These are phyloP conservation scores for Drosophila hydei DNA, from an alignment of 1,140 invertebrate species.

Conservation along the genomic window DNA sequence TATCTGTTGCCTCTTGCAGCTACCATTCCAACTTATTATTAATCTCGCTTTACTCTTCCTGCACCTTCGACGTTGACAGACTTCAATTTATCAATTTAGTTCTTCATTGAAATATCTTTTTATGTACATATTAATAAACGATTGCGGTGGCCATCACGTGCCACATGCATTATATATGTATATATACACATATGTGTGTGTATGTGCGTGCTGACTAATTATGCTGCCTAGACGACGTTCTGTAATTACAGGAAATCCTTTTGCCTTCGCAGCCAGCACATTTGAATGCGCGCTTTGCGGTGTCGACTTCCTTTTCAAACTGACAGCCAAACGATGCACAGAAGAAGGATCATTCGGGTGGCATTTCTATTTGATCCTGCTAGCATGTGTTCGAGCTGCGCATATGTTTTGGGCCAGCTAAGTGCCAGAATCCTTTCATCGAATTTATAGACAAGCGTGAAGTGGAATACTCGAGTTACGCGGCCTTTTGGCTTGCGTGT, in stretches of 20 bases:
- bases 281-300: slow-evolving; percentile 22
- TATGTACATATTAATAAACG: slow-evolving; percentile 54
- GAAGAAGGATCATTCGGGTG: slow-evolving; percentile 39
- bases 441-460: slow-evolving; percentile 48
- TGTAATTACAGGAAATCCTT: slow-evolving; percentile 77
- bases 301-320: slow-evolving; percentile 47
- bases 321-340: slow-evolving; percentile 35
- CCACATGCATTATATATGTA: not conserved
- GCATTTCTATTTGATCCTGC: slow-evolving; percentile 44
- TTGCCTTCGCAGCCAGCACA: slow-evolving; percentile 52
- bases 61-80: slow-evolving; percentile 21
- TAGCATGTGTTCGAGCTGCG: slow-evolving; percentile 51
- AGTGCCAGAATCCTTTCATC: slow-evolving; percentile 50
- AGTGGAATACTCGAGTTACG: slow-evolving; percentile 54
- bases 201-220: slow-evolving; percentile 53
- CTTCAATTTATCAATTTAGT: slow-evolving; percentile 57
- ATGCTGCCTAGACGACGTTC: slow-evolving; percentile 49
- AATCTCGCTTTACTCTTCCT: slow-evolving; percentile 7
- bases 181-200: not conserved
- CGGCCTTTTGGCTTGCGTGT: slow-evolving; percentile 8
- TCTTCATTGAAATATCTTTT: slow-evolving; percentile 35
- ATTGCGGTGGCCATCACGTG: slow-evolving; percentile 44
- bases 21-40: slow-evolving; percentile 2
- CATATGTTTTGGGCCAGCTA: slow-evolving; percentile 28
- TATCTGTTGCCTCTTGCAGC: not conserved